Base-by-base conservation (phyloP, 2,797 vertebrate species). In the Strix occidentalis region DNA sequence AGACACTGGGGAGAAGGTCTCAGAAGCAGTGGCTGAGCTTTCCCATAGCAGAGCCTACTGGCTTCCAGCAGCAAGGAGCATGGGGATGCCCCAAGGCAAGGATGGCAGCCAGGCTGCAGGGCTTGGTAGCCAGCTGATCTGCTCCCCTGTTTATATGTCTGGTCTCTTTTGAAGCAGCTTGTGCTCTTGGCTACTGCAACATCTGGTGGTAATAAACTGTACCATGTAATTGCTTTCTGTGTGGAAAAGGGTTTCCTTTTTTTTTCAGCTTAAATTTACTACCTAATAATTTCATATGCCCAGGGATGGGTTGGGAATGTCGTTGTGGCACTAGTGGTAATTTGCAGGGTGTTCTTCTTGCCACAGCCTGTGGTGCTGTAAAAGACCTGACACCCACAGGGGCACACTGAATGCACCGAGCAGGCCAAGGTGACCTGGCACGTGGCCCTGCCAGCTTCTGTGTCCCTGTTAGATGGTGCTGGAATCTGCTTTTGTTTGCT, bases 401-500 rank as follows among this genome's bases (percentile, higher is more conserved):
- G 46, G 61, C 28, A 4, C 0, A 0, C 31, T 20, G 78, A 77
- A 56, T 20, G 61, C 50, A 10, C 33, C 0, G 3, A 76, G 82
- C 5, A 6, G 41, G 46, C 45, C 1, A 12, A 63, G 60, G 69
- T 2, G 28, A 75, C 61, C 45, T 8, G 4, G 58, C 2, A 0
- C 2, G 0, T 46, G 89, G 46, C 64, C 45, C 53, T 71, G 71
- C 75, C 78, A 89, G 78, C 37, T 46, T 45, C 76, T 50, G 45
- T 5, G 0, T 56, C 72, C 71, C 56, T 82, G 60, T 21, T 87
- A 69, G 51, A 64, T 35, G 39, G 54, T 66, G 50, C 89, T 86
- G 89, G 63, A 92, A 92, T 76, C 69, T 86, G 78, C 28, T 56
- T 92, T 91, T 87, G 50, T 96, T 95, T 95, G 89, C 96, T 92